A percentile compares a stretch with the other conserved stretches of the same genome.
phyloP scores from a whole-genome alignment of 37 sponge, comb jelly and placozoan species.

The Crambe crambe region DNA sequence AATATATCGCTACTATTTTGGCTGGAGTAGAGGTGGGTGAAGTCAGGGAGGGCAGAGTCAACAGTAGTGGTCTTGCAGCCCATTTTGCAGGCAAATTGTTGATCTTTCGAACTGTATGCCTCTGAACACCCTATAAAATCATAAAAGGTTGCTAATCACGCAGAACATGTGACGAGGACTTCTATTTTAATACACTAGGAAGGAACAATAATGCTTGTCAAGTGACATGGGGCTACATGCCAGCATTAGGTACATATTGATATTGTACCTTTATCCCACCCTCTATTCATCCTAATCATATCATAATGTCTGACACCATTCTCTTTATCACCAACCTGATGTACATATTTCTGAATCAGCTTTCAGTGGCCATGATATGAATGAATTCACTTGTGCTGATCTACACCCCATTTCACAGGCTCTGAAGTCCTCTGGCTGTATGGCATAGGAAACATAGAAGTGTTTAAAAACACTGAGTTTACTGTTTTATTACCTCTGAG shows the following conservation, averaged over 20 bases:
- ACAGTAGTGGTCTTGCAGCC: constrained; percentile 34
- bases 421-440: background rate
- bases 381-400: constrained; percentile 23
- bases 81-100: constrained; percentile 21
- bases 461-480: background rate
- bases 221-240: too few relatives aligned
- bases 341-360: background rate
- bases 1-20: background rate
- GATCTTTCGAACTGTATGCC: background rate
- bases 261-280: too few relatives aligned
- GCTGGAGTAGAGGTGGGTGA: background rate
- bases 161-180: background rate
- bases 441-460: background rate
- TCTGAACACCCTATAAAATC: constrained; percentile 21
- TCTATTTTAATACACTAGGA: background rate
- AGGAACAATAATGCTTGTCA: too few relatives aligned
- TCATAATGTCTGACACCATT: background rate
- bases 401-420: constrained; percentile 50
- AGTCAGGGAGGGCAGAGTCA: background rate
- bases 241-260: too few relatives aligned
- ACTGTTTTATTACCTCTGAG: constrained; percentile 45
- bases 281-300: too few relatives aligned
- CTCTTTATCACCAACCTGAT: too few relatives aligned
- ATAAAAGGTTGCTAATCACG: background rate
- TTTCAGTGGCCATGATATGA: constrained; percentile 12